Percentiles rank a stretch among this genome's conserved stretches.
Evolutionary conservation across 2,113 vertebrate genomes (phyloP).

Genomic region (Labeo catla): DNA sequence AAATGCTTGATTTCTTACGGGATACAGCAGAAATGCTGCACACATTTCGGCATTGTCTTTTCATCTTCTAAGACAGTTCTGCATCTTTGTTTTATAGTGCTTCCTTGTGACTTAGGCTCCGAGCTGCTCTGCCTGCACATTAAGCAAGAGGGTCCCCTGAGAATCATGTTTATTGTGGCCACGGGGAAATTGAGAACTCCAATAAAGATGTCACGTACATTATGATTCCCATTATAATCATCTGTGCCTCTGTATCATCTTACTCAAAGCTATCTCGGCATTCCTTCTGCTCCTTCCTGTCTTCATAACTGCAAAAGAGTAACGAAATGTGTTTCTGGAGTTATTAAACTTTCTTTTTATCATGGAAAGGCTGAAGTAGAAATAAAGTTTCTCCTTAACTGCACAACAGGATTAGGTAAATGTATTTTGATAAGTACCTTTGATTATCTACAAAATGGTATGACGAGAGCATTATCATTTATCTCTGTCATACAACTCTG

Average conservation of each 20-base stretch:
- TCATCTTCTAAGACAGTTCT: background rate
- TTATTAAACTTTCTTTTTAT: slow-evolving; percentile 25
- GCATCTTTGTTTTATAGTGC: slow-evolving; percentile 19
- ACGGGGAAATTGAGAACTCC: slow-evolving; percentile 5
- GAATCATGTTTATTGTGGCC: slow-evolving; percentile 33
- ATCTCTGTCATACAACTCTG: background rate
- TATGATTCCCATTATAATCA: slow-evolving; percentile 34
- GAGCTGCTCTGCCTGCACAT: slow-evolving; percentile 8
- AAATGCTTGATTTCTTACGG: background rate
- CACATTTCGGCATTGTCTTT: slow-evolving; percentile 5
- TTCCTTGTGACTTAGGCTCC: background rate
- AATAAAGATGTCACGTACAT: slow-evolving; percentile 28
- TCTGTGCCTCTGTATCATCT: slow-evolving; percentile 9
- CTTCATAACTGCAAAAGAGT: background rate
- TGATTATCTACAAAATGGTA: background rate
- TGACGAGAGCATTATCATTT: background rate
- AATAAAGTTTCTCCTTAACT: background rate
- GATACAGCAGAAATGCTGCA: slow-evolving; percentile 4
- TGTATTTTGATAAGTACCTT: slow-evolving; percentile 7
- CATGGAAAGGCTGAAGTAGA: background rate
- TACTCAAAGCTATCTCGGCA: background rate
- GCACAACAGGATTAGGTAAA: background rate
- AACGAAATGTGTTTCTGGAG: background rate
- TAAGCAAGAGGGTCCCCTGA: slow-evolving; percentile 6
- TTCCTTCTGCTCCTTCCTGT: slow-evolving; percentile 5